Base-by-base conservation (phyloP, 2,888 invertebrate genomes). In the Taenaris catops region DNA sequence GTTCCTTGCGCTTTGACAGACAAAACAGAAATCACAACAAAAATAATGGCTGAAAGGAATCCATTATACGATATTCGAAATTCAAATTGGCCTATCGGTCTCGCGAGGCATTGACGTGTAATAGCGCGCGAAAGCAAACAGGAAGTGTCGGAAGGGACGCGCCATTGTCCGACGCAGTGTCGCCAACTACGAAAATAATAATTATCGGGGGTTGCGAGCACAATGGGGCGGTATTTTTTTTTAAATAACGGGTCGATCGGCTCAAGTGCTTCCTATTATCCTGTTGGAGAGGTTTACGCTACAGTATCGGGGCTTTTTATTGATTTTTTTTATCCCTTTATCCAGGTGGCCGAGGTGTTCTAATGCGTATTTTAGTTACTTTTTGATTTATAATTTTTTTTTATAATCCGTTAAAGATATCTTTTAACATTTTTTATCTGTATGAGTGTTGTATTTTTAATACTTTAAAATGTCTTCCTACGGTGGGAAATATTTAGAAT, bases 181-280 rank as follows among this genome's bases (percentile, higher is more conserved):
- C 81, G 80, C 83, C 80, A 81, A 80, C 80, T 81, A 81, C 75
- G 74, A 84, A 83, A 84, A 86, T 84, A 83, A 84, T 84, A 83
- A 86, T 84, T 84, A 84, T 80, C 74, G 69, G 67, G 84, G 83
- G 84, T 59, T 73, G 73, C 61, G 59, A 62, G 50, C 53, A 80
- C 32, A 32, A 32, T 31, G 7, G 32, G 18, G 56, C 49, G 49
- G 50, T 33, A 39, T 54, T 63, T 69, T 72, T 78, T 72, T 69
- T 64, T 63, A 65, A 78, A 73, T 79, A 81, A 74, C 79, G 76
- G 72, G 68, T 74, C 76, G 75, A 75, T 73, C 72, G 79, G 72
- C 74, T 83, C 79, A 76, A 84, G 84, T 80, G 76, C 72, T 80
- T 76, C 80, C 80, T 76, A 76, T 84, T 75, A 72, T 73, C 64